phyloP scores from a whole-genome alignment of 2,888 invertebrate genomes.

The Rhodophaea formosa region DNA sequence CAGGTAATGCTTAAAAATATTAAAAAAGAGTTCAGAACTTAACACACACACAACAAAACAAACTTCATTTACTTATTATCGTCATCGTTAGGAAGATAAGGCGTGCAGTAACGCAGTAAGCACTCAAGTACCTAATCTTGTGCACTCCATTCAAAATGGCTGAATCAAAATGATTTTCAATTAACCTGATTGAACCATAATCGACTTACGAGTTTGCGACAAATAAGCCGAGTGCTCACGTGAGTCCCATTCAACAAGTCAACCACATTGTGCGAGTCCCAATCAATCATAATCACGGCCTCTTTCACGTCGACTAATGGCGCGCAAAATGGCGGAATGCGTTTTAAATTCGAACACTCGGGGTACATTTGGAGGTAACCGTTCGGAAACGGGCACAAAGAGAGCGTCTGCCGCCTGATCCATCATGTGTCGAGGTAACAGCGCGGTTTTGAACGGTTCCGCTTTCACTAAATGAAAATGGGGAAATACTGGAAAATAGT shows the following conservation, averaged over 20 bases:
- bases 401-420: slow-evolving; percentile 57
- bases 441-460: slow-evolving; percentile 28
- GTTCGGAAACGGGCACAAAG: slow-evolving; percentile 73
- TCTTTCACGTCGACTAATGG: slow-evolving; percentile 80
- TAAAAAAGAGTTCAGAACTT: too few species aligned
- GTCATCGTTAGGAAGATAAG: too few species aligned
- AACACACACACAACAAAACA: too few species aligned
- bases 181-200: slow-evolving; percentile 27
- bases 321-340: slow-evolving; percentile 75
- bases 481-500: slow-evolving; percentile 6
- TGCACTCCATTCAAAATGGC: background rate
- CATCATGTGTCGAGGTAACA: slow-evolving; percentile 63
- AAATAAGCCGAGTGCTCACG: slow-evolving; percentile 64
- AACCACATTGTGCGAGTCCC: slow-evolving; percentile 58
- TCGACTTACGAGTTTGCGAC: slow-evolving; percentile 50
- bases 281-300: slow-evolving; percentile 79
- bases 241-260: slow-evolving; percentile 75
- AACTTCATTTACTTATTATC: too few species aligned
- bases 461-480: slow-evolving; percentile 13
- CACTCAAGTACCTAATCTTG: too few species aligned
- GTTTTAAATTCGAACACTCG: slow-evolving; percentile 74
- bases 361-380: slow-evolving; percentile 73
- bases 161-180: slow-evolving; percentile 2
- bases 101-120: too few species aligned
- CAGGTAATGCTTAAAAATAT: too few species aligned